Conservation (phyloP, 2,888 invertebrate species). For the Endomychus coccineus region DNA sequence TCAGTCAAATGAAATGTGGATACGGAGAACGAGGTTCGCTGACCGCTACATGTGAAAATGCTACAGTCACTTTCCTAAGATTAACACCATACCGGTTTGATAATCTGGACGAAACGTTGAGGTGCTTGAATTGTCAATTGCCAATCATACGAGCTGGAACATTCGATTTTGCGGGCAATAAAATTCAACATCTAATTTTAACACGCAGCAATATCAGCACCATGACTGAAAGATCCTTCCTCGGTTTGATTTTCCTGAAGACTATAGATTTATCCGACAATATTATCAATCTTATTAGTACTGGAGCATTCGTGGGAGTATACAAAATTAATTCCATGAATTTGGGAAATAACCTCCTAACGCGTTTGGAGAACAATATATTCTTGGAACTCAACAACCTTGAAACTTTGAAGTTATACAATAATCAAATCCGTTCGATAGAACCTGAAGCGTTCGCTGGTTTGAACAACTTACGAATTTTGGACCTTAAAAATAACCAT, state of each 20-base stretch:
- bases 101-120: constrained; percentile 39
- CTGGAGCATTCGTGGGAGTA: constrained; percentile 37
- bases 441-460: constrained; percentile 33
- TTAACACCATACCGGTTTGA: constrained; percentile 39
- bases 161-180: constrained; percentile 41
- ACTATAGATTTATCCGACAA: constrained; percentile 33
- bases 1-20: constrained; percentile 39
- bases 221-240: constrained; percentile 34
- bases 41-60: constrained; percentile 39
- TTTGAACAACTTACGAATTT: constrained; percentile 27
- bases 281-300: constrained; percentile 31
- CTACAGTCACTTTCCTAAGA: constrained; percentile 36
- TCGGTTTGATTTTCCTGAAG: constrained; percentile 39
- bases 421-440: constrained; percentile 33
- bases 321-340: constrained; percentile 37
- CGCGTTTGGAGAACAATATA: constrained; percentile 31
- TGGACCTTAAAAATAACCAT: constrained; percentile 34
- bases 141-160: constrained; percentile 32
- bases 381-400: constrained; percentile 36
- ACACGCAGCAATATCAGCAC: constrained; percentile 30
- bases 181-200: constrained; percentile 35
- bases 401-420: constrained; percentile 27
- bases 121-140: constrained; percentile 36
- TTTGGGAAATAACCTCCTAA: constrained; percentile 35
- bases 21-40: constrained; percentile 42